Conservation (phyloP, 2,888 invertebrate species). For the Cylloceria caligata region DNA sequence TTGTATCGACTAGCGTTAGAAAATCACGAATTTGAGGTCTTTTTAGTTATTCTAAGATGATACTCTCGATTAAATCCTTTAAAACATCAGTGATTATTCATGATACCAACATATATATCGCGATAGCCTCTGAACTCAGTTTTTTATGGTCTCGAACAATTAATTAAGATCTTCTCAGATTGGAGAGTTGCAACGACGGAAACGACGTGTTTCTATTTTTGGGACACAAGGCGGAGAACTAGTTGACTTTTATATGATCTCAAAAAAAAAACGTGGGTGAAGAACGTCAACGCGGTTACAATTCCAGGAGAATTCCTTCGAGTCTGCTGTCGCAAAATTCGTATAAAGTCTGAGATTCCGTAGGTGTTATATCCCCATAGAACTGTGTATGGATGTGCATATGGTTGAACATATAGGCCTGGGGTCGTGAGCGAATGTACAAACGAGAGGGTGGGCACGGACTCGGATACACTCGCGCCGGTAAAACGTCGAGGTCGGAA, state of each 20-base stretch:
- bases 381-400: background rate
- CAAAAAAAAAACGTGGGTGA: background rate
- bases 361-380: background rate
- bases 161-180: slow-evolving; percentile 29
- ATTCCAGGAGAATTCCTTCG: slow-evolving; percentile 10
- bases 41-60: background rate
- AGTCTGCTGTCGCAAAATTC: slow-evolving; percentile 30
- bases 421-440: background rate
- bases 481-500: slow-evolving; percentile 80
- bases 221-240: background rate
- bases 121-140: background rate
- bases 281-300: background rate
- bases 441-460: background rate
- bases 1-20: background rate
- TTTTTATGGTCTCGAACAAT: background rate
- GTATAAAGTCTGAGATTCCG: slow-evolving; percentile 2
- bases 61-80: background rate
- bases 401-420: background rate
- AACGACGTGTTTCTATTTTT: background rate
- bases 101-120: background rate
- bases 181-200: background rate
- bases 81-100: background rate
- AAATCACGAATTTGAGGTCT: background rate
- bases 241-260: background rate
- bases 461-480: slow-evolving; percentile 26